Conservation (phyloP, 1,140 invertebrate species). For the Paraescarpia echinospica region DNA sequence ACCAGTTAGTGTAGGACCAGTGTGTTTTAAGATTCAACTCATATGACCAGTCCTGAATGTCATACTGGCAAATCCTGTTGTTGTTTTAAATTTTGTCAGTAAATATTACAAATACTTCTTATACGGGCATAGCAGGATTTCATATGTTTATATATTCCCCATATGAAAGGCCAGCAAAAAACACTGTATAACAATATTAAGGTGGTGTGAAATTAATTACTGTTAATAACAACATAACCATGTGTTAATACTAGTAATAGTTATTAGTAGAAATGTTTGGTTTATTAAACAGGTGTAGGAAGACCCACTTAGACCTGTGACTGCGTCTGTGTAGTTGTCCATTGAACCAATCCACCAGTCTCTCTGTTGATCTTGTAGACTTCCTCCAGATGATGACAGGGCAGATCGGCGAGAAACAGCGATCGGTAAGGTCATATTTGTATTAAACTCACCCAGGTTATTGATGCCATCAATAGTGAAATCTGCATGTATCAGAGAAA, state of each 20-base stretch:
- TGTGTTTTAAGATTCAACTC: too few species aligned
- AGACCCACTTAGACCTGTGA: not conserved
- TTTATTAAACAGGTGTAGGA: not conserved
- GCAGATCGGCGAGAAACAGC: slow-evolving; percentile 10
- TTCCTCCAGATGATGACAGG: slow-evolving; percentile 27
- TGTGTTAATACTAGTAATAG: not conserved
- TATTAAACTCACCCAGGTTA: not conserved
- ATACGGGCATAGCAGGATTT: too few species aligned
- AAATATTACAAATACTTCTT: too few species aligned
- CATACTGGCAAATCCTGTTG: too few species aligned
- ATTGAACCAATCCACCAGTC: not conserved
- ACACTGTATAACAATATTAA: not conserved
- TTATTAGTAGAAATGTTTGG: not conserved
- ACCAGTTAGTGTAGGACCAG: too few species aligned
- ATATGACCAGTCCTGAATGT: too few species aligned
- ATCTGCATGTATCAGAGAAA: not conserved
- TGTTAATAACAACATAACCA: not conserved
- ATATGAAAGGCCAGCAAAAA: too few species aligned
- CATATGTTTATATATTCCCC: too few species aligned
- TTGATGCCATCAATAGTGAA: not conserved
- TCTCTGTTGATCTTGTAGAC: slow-evolving; percentile 10
- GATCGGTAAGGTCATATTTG: slow-evolving; percentile 17
- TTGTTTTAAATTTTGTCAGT: too few species aligned
- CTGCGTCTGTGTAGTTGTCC: not conserved
- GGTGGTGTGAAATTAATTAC: not conserved